Conservation (phyloP, 2,888 invertebrate genomes). For the Parapristionchus giblindavisi region DNA sequence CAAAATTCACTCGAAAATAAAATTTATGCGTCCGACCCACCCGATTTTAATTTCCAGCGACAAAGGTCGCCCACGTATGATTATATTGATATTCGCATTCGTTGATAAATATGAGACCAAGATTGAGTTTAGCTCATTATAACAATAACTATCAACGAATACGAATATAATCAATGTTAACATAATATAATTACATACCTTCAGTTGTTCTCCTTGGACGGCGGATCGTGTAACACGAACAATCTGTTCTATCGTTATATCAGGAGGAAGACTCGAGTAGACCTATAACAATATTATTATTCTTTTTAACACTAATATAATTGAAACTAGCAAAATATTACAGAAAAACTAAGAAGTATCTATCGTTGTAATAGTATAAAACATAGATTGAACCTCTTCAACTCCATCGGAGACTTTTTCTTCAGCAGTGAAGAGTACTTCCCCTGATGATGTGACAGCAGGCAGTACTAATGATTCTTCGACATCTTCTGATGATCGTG, state of each 20-base stretch:
- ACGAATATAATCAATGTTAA: neutral
- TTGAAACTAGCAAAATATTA: too few relatives aligned
- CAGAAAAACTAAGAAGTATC: neutral
- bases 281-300: constrained; percentile 5
- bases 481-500: too few relatives aligned
- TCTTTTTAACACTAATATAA: too few relatives aligned
- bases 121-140: too few relatives aligned
- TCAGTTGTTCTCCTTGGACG: constrained; percentile 32
- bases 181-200: neutral
- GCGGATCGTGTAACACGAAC: constrained; percentile 33
- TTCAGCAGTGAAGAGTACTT: constrained; percentile 6
- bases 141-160: too few relatives aligned
- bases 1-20: neutral
- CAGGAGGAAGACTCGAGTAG: constrained; percentile 37
- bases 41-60: too few relatives aligned
- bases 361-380: neutral
- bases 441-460: neutral
- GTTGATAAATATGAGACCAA: too few relatives aligned
- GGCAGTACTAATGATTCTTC: neutral
- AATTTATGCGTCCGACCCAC: too few relatives aligned
- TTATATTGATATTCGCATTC: too few relatives aligned
- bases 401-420: constrained; percentile 6
- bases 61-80: too few relatives aligned
- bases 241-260: constrained; percentile 37
- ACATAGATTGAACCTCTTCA: neutral